Base-by-base conservation (phyloP, 2,113 vertebrate species). In the Cervus canadensis region DNA sequence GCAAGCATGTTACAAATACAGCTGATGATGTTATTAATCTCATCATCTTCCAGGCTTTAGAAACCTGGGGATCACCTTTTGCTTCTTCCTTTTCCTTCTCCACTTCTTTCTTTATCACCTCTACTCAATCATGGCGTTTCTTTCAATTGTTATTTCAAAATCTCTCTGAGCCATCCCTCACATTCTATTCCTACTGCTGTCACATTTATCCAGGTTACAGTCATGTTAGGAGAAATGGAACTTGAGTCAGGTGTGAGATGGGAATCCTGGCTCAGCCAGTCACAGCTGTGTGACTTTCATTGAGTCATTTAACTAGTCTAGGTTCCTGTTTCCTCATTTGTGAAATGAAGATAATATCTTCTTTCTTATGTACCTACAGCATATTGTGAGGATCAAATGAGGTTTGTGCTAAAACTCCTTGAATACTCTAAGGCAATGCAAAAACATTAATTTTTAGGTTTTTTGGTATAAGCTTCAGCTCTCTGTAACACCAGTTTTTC, bases 361-460 rank as follows among this genome's bases (percentile, higher is more conserved):
- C 26, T 57, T 97, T 82, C 19, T 14, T 48, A 71, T 50, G 36
- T 48, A 94, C 45, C 36, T 71, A 71, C 11, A 48, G 21, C 62
- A 26, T 45, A 64, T 6, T 36, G n/a, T 74, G 52, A 90, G 26
- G n/a, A 78, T 67, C 59, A 64, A 40, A 92, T 26, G n/a, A 87
- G 15, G 4, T 64, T 5, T 88, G 36, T 45, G 23, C 23, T 62
- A 85, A 91, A 96, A 74, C 30, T 67, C 59, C 86, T 62, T 52
- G 62, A 17, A 71, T 95, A 97, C 36, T 94, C 50, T 85, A 94
- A 82, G 25, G 36, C 40, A n/a, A 94, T 92, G 40, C 40, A 88
- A 98, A 88, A 89, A 82, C 79, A 85, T 6, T 76, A 64, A 71
- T 50, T 91, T 93, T 95, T 67, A 85, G 52, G 78, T 59, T 91